A percentile compares a stretch with the other conserved stretches of the same genome.
phyloP scores from a whole-genome alignment of 2,888 invertebrate genomes.

The Zonitis immaculata region DNA sequence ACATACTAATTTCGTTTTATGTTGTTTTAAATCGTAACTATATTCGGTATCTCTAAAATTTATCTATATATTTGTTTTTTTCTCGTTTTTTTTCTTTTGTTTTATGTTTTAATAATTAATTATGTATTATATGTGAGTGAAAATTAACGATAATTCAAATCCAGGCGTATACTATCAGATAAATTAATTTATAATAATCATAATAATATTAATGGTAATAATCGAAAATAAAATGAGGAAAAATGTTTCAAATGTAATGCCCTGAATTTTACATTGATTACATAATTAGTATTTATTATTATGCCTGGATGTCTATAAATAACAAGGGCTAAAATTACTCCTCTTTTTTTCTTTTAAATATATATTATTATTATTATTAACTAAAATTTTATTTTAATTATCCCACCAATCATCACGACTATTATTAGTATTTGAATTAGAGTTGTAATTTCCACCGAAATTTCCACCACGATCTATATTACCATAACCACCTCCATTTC shows the following conservation, averaged over 20 bases:
- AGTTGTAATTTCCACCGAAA: slow-evolving; percentile 45
- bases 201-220: slow-evolving; percentile 1
- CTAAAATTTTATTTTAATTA: no score
- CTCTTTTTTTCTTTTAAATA: slow-evolving; percentile 7
- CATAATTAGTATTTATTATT: slow-evolving; percentile 1
- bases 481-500: slow-evolving; percentile 46
- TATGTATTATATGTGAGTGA: slow-evolving; percentile 14
- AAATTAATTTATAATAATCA: not conserved
- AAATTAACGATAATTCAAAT: not conserved
- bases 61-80: slow-evolving; percentile 13
- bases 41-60: slow-evolving; percentile 13
- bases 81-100: no score
- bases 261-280: slow-evolving; percentile 11
- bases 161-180: not conserved
- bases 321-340: slow-evolving; percentile 10
- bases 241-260: slow-evolving; percentile 13
- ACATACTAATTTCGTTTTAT: no score
- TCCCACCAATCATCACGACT: slow-evolving; percentile 47
- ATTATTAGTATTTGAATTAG: slow-evolving; percentile 28
- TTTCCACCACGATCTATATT: slow-evolving; percentile 43
- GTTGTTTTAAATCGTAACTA: slow-evolving; percentile 13
- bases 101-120: slow-evolving; percentile 5
- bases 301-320: slow-evolving; percentile 13
- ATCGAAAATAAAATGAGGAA: not conserved
- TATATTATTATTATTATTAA: no score